Percentiles rank a stretch among this genome's conserved stretches.
Conservation (phyloP, 2,113 vertebrate species). For the Boulengeromyrus knoepffleri region DNA sequence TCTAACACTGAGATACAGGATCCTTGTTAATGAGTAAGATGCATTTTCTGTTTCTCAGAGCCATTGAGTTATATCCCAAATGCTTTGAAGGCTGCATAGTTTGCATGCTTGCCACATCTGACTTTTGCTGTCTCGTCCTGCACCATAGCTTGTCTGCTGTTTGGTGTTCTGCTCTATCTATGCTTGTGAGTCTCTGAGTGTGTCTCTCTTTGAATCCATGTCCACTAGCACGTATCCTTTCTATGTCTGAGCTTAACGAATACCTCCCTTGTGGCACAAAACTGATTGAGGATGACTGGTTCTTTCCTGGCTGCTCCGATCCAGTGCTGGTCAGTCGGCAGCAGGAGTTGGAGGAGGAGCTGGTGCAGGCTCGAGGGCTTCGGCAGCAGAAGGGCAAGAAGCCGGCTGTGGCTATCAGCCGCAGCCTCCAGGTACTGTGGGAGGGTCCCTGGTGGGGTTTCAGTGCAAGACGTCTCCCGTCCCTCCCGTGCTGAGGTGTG, state of each 20-base stretch:
- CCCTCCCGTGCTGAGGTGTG: neutral
- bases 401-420: conserved; percentile 47
- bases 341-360: conserved; percentile 92
- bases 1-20: neutral
- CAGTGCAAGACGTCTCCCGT: neutral
- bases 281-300: conserved; percentile 99
- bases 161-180: neutral
- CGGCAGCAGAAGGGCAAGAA: conserved; percentile 57
- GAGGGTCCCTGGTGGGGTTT: neutral
- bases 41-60: conserved; percentile 25
- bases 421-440: conserved; percentile 70
- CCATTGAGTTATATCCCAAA: conserved; percentile 40
- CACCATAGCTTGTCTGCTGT: neutral
- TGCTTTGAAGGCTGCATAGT: conserved; percentile 37
- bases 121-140: neutral
- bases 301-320: conserved; percentile 98
- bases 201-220: conserved; percentile 33
- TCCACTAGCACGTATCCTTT: conserved; percentile 36
- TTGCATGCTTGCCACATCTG: conserved; percentile 25
- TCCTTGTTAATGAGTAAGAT: neutral
- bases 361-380: conserved; percentile 68
- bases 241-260: conserved; percentile 29
- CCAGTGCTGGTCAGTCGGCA: conserved; percentile 86
- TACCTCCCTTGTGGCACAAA: conserved; percentile 88
- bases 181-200: neutral